Conservation (phyloP, 2,113 vertebrate species). For the Bettongia penicillata region DNA sequence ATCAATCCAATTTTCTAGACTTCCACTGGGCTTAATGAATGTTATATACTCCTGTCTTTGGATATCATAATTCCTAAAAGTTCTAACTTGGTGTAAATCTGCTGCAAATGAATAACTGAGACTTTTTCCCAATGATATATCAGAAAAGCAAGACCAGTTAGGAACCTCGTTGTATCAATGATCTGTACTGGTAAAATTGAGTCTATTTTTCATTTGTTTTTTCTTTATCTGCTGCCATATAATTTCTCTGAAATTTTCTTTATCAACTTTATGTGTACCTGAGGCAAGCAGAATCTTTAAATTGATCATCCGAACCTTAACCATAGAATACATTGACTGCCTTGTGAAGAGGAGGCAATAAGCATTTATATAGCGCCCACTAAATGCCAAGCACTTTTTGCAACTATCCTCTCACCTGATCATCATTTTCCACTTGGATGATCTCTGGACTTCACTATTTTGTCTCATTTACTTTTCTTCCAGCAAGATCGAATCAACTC, state of each 20-base stretch:
- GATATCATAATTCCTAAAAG: not conserved
- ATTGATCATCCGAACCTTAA: not conserved
- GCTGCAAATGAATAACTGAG: not conserved
- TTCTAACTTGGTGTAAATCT: not conserved
- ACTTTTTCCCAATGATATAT: not conserved
- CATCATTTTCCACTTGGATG: not conserved
- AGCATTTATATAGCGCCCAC: not conserved
- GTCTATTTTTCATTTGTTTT: not conserved
- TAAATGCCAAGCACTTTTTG: not conserved
- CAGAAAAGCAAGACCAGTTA: not conserved
- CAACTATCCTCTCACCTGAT: not conserved
- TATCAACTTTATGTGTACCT: not conserved
- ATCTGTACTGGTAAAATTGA: not conserved
- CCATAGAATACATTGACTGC: not conserved
- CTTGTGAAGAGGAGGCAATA: not conserved
- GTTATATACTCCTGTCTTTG: not conserved
- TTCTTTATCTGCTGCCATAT: not conserved
- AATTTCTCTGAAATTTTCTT: not conserved
- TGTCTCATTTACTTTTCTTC: not conserved
- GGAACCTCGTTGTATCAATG: not conserved
- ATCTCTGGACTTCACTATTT: not conserved
- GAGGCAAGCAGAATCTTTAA: not conserved
- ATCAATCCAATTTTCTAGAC: not conserved
- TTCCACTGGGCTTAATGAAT: not conserved
- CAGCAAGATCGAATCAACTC: not conserved